phyloP scores from a whole-genome alignment of 1,140 invertebrate genomes.

The Anastrepha ludens region DNA sequence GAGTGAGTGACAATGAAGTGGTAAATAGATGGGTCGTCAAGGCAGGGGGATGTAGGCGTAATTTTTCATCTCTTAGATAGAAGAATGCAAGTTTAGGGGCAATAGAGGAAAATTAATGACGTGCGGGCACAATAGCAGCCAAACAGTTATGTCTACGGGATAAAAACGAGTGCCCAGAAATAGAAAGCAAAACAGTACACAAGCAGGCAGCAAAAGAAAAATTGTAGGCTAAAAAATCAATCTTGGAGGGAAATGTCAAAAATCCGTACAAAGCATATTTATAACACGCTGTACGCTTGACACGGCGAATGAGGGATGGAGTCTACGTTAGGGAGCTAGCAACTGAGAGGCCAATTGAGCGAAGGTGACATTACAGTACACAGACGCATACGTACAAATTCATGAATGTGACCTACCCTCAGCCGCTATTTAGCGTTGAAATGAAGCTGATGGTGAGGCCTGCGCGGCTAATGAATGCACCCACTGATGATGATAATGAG shows the following conservation, averaged over 20 bases:
- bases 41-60: not conserved
- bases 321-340: not conserved
- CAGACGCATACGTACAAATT: not conserved
- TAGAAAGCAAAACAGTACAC: not conserved
- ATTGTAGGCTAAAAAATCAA: slow-evolving; percentile 9
- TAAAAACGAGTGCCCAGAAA: not conserved
- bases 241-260: slow-evolving; percentile 35
- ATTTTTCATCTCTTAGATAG: not conserved
- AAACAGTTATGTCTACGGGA: slow-evolving; percentile 17
- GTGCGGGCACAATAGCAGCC: not conserved
- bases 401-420: not conserved
- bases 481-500: not conserved
- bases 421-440: not conserved
- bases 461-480: not conserved
- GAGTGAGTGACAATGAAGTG: not conserved
- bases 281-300: slow-evolving; percentile 28
- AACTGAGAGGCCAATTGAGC: not conserved
- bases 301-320: slow-evolving; percentile 9
- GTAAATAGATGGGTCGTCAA: not conserved
- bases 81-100: not conserved
- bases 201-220: not conserved
- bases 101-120: slow-evolving; percentile 52
- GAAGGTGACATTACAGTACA: slow-evolving; percentile 3
- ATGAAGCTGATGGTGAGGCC: not conserved
- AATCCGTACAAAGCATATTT: slow-evolving; percentile 9